Base-by-base conservation (phyloP, 2,113 vertebrate genomes). In the Nyctereutes procyonoides region DNA sequence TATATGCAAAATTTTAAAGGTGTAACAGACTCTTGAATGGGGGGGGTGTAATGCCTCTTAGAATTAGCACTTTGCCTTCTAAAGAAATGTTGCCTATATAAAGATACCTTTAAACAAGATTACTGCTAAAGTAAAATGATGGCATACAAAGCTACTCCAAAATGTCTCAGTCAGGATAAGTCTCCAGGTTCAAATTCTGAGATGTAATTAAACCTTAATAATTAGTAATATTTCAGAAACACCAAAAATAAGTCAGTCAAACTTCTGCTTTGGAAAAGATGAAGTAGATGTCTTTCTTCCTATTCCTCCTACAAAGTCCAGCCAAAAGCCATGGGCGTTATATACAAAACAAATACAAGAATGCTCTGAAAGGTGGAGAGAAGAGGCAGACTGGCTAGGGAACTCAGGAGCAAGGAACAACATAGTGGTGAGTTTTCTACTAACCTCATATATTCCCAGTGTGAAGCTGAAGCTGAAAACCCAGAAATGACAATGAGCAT, bases 161-260 rank as follows among this genome's bases (percentile, higher is more conserved):
- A 90, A 81, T 62, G 19, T 97, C 77, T 92, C 30, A 62, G 17
- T 38, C 90, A 87, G 38, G 20, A 58, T 9, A 90, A 96, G 32
- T 82, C 62, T 71, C 22, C 20, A 24, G 20, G 58, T 93, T 79
- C 35, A 82, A 62, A 24, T 56, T 86, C 22, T 76, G 51, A 90
- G 26, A 95, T 17, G 22, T n/a, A 96, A 89, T 92, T 82, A 95
- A 92, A 79, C 26, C 48, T 91, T 84, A 89, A 86, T 65, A 90
- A 85, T 15, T 60, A 69, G 88, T 19, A 90, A 90, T 87, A 95
- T 74, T 67, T 90, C 56, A 76, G 14, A 48, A 86, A 96, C 55
- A 30, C 55, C 22, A 69, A 86, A 85, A 92, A 13, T 69, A 92
- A 92, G 8, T 38, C 26, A 95, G 8, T 38, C 26, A 95, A 76